Percentiles rank a stretch among this genome's conserved stretches.
Evolutionary conservation across 2,797 vertebrate species (phyloP).

Genomic region (Mustela erminea): DNA sequence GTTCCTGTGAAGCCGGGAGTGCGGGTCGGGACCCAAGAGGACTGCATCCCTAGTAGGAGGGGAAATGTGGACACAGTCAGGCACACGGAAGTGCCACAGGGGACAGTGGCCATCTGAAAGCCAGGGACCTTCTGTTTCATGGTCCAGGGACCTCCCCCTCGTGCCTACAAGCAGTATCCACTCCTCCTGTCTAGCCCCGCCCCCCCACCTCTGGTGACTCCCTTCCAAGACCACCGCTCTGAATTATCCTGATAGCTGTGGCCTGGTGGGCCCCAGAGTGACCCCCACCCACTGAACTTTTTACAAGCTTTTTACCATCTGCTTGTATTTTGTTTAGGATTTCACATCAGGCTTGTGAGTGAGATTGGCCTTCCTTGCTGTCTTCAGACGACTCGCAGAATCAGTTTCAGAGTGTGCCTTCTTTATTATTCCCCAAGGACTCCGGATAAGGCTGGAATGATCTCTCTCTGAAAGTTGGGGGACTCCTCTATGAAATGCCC

Average conservation of each 20-base stretch:
- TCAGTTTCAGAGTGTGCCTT: neutral
- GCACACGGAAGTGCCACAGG: neutral
- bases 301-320: neutral
- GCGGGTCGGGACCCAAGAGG: neutral
- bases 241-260: fast-evolving
- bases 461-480: neutral
- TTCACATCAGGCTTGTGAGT: neutral
- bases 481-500: fast-evolving
- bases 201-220: fast-evolving
- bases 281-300: fast-evolving
- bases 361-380: too few species aligned
- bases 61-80: neutral
- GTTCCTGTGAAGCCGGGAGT: fast-evolving
- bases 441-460: neutral
- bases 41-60: neutral
- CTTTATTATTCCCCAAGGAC: neutral
- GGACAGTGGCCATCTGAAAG: fast-evolving
- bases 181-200: neutral
- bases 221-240: neutral
- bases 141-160: fast-evolving
- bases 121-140: fast-evolving
- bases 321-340: neutral
- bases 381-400: neutral
- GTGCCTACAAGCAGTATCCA: neutral
- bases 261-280: too few species aligned